A percentile compares a stretch with the other conserved stretches of the same genome.
phyloP scores from a whole-genome alignment of 2,888 invertebrate genomes.

The Crocallis elinguaria region DNA sequence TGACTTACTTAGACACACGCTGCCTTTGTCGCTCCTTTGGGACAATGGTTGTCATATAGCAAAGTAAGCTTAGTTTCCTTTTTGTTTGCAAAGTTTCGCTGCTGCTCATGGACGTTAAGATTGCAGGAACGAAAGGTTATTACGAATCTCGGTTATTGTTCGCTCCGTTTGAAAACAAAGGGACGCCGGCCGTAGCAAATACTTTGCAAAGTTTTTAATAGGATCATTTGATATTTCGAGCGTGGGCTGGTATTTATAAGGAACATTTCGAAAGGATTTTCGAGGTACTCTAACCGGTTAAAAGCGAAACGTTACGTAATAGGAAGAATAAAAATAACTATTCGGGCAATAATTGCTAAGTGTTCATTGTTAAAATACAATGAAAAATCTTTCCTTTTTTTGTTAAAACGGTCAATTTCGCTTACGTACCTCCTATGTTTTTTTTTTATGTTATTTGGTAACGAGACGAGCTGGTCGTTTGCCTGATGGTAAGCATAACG shows the following conservation, averaged over 20 bases:
- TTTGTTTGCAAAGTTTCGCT: slow-evolving; percentile 12
- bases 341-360: no score
- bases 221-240: slow-evolving; percentile 12
- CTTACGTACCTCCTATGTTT: no score
- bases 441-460: no score
- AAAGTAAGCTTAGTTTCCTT: slow-evolving; percentile 16
- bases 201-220: slow-evolving; percentile 21
- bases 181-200: neutral
- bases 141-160: slow-evolving; percentile 18
- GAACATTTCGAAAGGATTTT: slow-evolving; percentile 8
- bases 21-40: slow-evolving; percentile 30
- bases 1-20: slow-evolving; percentile 34
- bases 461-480: no score
- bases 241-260: neutral
- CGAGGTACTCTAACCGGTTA: neutral
- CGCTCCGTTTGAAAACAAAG: slow-evolving; percentile 8
- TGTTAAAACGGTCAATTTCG: no score
- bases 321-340: no score
- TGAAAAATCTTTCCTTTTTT: no score
- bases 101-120: slow-evolving; percentile 16
- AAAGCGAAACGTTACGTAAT: neutral
- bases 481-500: no score
- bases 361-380: no score
- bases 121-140: slow-evolving; percentile 19
- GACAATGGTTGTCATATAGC: slow-evolving; percentile 24